A percentile compares a stretch with the other conserved stretches of the same genome.
These are phyloP conservation scores for Scarus forsteni DNA, from an alignment of 2,797 vertebrate species.

Conservation along the genomic window DNA sequence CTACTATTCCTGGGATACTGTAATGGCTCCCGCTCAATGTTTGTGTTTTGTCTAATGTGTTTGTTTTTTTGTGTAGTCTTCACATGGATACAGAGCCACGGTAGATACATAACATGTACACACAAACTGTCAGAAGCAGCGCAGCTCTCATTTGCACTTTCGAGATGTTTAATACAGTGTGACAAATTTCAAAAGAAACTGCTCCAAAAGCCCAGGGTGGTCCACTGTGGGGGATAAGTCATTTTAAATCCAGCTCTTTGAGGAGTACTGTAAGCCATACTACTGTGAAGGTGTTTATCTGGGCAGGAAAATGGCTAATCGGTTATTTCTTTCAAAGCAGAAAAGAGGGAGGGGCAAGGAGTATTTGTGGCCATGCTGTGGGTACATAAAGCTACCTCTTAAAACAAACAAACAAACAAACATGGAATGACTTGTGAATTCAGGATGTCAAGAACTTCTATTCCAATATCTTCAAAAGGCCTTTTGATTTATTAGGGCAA, in stretches of 20 bases:
- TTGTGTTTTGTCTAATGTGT: slow-evolving; percentile 1
- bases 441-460: too few relatives aligned
- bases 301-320: slow-evolving; percentile 36
- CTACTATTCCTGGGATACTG: slow-evolving; percentile 27
- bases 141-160: neutral
- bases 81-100: slow-evolving; percentile 1
- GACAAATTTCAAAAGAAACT: slow-evolving; percentile 30
- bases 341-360: slow-evolving; percentile 23
- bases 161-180: slow-evolving; percentile 24
- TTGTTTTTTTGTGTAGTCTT: slow-evolving; percentile 6
- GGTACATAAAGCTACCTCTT: slow-evolving; percentile 13
- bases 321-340: slow-evolving; percentile 36
- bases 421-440: too few relatives aligned
- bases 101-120: slow-evolving; percentile 20
- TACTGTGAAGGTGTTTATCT: slow-evolving; percentile 62
- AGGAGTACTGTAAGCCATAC: slow-evolving; percentile 38
- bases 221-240: slow-evolving; percentile 22
- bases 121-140: slow-evolving; percentile 7
- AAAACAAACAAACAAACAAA: too few relatives aligned
- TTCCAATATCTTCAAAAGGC: too few relatives aligned
- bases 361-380: slow-evolving; percentile 39
- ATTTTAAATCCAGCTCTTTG: slow-evolving; percentile 34
- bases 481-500: too few relatives aligned
- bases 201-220: slow-evolving; percentile 12
- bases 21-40: slow-evolving; percentile 9